Evolutionary conservation across 2,113 vertebrate species (phyloP), one percentile per base, ranked within the genome.

Genomic region (Setophaga petechia): DNA sequence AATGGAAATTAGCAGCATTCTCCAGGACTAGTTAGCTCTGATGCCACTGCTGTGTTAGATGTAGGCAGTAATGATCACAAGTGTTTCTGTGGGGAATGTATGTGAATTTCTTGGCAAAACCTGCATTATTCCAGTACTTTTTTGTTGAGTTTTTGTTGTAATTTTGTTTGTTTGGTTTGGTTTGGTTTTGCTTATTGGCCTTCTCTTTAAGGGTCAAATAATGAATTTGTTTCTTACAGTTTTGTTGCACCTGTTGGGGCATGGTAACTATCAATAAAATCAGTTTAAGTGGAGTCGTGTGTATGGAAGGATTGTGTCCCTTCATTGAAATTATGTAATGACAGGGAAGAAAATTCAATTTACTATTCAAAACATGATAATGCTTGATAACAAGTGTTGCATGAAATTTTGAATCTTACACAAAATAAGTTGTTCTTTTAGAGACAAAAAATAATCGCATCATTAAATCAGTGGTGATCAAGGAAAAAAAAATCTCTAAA

Each of bases 371-470:
- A 81, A 87, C 27, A 57, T 84, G 37, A 67, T 68, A 81, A 75
- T 6, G 6, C 41, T 85, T 94, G 24, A 21, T 93, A n/a, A 86
- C 58, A 93, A 95, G 46, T n/a, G 94, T 28, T 69, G 19, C 15
- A 44, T 58, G 22, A 47, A 80, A 71, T 54, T 5, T 59, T 62
- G 57, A 89, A 12, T 27, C 44, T 96, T 92, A 94, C 25, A 51
- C 61, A 80, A 93, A 84, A 85, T 3, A 90, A 75, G 18, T 83
- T 94, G 20, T 93, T 92, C 43, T 90, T 92, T 72, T 8, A 66
- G 85, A 95, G 85, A 74, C 43, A 78, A 78, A 57, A 89, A 74
- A 75, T 66, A 54, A 91, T 94, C 93, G 18, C 54, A 78, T 76
- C 39, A 84, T 16, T 90, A 47, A 89, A 87, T 72, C 8, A 44